Percentiles rank a stretch among this genome's conserved stretches.
phyloP scores from a whole-genome alignment of 2,888 invertebrate genomes.

The Nomada goodeniana region DNA sequence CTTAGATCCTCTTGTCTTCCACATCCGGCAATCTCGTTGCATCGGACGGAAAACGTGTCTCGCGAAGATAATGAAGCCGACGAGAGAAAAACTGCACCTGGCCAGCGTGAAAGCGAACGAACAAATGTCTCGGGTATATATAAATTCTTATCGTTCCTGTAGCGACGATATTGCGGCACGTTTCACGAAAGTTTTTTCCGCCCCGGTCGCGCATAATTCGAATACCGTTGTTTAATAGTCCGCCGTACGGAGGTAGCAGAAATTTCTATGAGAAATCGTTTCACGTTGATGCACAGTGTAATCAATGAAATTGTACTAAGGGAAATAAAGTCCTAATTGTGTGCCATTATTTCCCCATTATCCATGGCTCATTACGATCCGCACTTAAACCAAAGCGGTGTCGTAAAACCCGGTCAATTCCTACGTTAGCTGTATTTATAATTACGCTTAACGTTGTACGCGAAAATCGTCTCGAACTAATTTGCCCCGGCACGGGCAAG shows the following conservation, averaged over 20 bases:
- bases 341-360: slow-evolving; percentile 41
- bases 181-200: neutral
- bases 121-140: slow-evolving; percentile 43
- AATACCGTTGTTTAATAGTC: neutral
- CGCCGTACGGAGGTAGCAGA: neutral
- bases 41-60: slow-evolving; percentile 69
- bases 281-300: neutral
- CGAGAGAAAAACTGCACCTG: slow-evolving; percentile 64
- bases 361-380: slow-evolving; percentile 16
- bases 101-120: slow-evolving; percentile 45
- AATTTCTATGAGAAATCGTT: neutral
- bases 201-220: slow-evolving; percentile 6
- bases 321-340: slow-evolving; percentile 10
- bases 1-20: slow-evolving; percentile 49
- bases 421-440: slow-evolving; percentile 9
- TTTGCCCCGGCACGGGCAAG: neutral
- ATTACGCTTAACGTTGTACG: slow-evolving; percentile 12
- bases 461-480: neutral
- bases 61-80: slow-evolving; percentile 72
- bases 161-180: slow-evolving; percentile 12
- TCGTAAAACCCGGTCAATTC: slow-evolving; percentile 29
- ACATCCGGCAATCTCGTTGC: slow-evolving; percentile 69
- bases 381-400: slow-evolving; percentile 5
- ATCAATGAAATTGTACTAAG: neutral
- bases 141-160: slow-evolving; percentile 12